Percentiles rank a stretch among this genome's conserved stretches.
phyloP scores from a whole-genome alignment of 2,113 vertebrate genomes.

The Xyliphius kryptos region DNA sequence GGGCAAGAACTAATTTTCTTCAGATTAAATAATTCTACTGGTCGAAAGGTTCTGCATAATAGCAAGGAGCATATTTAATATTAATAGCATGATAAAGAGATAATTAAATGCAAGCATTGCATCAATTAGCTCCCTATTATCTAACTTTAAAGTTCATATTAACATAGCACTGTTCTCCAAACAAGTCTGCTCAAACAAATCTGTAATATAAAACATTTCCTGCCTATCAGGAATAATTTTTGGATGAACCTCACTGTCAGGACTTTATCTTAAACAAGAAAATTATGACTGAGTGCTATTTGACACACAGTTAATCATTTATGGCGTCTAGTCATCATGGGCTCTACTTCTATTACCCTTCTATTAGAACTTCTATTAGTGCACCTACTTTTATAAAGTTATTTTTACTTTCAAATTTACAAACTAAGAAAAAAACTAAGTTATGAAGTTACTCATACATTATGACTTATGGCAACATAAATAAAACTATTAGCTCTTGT shows the following conservation, averaged over 20 bases:
- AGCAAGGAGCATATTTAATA: constrained; percentile 16
- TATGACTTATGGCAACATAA: not conserved
- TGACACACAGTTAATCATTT: not conserved
- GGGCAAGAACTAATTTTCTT: not conserved
- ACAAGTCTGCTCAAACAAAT: not conserved
- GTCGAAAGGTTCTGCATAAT: constrained; percentile 5
- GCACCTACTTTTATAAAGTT: not conserved
- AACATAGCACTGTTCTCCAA: constrained; percentile 8
- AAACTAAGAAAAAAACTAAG: not conserved
- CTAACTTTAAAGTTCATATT: constrained; percentile 18
- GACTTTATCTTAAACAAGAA: not conserved
- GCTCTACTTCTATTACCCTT: not conserved
- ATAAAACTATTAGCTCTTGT: not conserved
- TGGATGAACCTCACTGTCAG: constrained; percentile 1
- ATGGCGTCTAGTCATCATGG: not conserved
- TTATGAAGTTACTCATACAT: not conserved
- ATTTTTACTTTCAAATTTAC: not conserved
- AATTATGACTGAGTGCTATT: not conserved
- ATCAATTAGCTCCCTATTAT: constrained; percentile 25
- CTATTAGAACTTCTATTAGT: not conserved
- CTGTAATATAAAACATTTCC: not conserved
- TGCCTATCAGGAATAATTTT: constrained; percentile 1
- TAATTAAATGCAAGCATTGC: constrained; percentile 8
- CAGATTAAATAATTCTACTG: not conserved
- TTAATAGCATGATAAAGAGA: constrained; percentile 22